Percentiles rank a stretch among this genome's conserved stretches.
phyloP scores from a whole-genome alignment of 2,888 invertebrate genomes.

The Corythucha ciliata region DNA sequence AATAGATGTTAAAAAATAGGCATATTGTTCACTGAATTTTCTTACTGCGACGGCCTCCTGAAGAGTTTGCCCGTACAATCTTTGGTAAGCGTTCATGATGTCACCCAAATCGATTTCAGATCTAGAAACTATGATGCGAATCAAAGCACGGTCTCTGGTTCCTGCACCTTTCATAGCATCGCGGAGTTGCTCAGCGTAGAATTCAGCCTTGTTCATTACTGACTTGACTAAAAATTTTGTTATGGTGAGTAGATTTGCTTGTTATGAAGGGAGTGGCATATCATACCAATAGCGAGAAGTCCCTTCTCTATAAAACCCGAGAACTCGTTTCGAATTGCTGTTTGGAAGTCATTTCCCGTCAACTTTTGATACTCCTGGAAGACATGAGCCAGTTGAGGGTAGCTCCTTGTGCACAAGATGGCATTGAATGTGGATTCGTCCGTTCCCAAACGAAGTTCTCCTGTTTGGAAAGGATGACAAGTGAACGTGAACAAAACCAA shows the following conservation, averaged over 20 bases:
- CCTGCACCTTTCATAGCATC: slow-evolving; percentile 84
- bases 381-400: slow-evolving; percentile 51
- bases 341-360: slow-evolving; percentile 69
- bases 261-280: neutral
- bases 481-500: neutral
- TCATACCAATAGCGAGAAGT: slow-evolving; percentile 59
- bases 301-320: slow-evolving; percentile 74
- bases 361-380: slow-evolving; percentile 64
- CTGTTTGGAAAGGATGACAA: slow-evolving; percentile 38
- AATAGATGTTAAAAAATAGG: no score
- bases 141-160: slow-evolving; percentile 76
- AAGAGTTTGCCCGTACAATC: slow-evolving; percentile 63
- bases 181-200: slow-evolving; percentile 78
- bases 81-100: slow-evolving; percentile 68
- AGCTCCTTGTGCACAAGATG: slow-evolving; percentile 69
- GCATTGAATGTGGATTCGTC: slow-evolving; percentile 81
- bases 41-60: slow-evolving; percentile 70
- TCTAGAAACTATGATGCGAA: slow-evolving; percentile 74
- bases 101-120: slow-evolving; percentile 77
- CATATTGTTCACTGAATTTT: slow-evolving; percentile 25
- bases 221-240: slow-evolving; percentile 53
- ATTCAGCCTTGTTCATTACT: slow-evolving; percentile 67
- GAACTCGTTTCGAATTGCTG: slow-evolving; percentile 72
- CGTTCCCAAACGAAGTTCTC: slow-evolving; percentile 59
- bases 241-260: neutral